Conservation (phyloP, 2,113 vertebrate species). For the Crotalus horridus region DNA sequence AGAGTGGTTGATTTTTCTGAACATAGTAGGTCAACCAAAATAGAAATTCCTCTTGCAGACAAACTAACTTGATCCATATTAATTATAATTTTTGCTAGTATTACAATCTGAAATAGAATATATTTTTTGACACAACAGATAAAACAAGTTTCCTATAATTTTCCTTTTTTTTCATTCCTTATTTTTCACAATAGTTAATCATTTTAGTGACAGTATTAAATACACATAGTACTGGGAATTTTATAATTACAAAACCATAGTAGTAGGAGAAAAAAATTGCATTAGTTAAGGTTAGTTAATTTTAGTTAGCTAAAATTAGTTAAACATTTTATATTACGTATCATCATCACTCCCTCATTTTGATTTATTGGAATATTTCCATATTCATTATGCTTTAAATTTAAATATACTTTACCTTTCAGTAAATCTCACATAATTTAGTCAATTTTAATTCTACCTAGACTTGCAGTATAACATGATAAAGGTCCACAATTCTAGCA, state of each 20-base stretch:
- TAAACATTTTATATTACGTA: neutral
- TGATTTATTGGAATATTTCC: neutral
- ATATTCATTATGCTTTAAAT: neutral
- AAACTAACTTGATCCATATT: conserved; percentile 69
- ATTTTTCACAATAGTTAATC: neutral
- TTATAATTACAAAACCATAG: neutral
- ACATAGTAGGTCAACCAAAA: conserved; percentile 65
- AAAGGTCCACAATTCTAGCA: neutral
- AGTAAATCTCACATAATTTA: neutral
- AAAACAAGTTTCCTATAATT: neutral
- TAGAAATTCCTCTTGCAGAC: conserved; percentile 69
- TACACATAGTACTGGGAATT: neutral
- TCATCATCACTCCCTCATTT: neutral
- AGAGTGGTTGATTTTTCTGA: conserved; percentile 60
- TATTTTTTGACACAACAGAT: neutral
- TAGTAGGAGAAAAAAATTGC: neutral
- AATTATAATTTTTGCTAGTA: conserved; percentile 71
- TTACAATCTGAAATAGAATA: conserved; percentile 65
- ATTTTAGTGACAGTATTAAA: neutral
- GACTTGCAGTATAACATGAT: neutral
- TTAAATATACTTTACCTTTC: neutral
- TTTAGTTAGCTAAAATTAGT: no score
- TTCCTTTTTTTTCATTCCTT: neutral
- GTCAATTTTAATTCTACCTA: neutral
- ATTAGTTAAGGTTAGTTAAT: neutral